phyloP scores from a whole-genome alignment of 2,888 invertebrate species.

The Lithophane socia region DNA sequence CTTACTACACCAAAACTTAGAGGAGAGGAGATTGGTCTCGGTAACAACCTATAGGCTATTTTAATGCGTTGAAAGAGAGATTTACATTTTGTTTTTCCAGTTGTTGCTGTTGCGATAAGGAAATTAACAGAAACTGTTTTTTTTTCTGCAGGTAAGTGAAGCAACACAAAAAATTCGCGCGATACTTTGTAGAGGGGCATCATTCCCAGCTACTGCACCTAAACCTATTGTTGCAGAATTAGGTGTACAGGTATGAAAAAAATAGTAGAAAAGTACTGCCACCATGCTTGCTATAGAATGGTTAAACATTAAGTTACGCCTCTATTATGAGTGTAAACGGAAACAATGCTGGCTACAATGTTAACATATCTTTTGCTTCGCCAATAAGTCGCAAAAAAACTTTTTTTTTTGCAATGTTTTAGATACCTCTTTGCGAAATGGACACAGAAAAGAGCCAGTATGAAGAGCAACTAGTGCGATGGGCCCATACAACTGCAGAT shows the following conservation, averaged over 20 bases:
- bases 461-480: constrained; percentile 94
- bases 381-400: background rate
- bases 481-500: constrained; percentile 91
- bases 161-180: constrained; percentile 94
- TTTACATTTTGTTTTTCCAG: background rate
- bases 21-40: background rate
- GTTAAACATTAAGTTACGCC: background rate
- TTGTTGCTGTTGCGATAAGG: background rate
- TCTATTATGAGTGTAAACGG: background rate
- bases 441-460: constrained; percentile 95
- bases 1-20: background rate
- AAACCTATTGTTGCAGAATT: constrained; percentile 95
- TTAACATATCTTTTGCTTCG: background rate
- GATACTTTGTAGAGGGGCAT: constrained; percentile 96
- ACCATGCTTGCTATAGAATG: background rate
- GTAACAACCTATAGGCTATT: background rate
- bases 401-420: constrained; percentile 58
- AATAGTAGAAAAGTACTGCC: background rate
- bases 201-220: constrained; percentile 96
- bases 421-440: constrained; percentile 94
- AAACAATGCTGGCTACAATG: background rate
- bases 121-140: background rate
- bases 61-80: background rate
- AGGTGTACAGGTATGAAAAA: constrained; percentile 90
- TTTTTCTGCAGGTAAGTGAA: constrained; percentile 92